These are phyloP conservation scores for Stigmatopora nigra DNA, from an alignment of 2,113 vertebrate species.

Conservation along the genomic window DNA sequence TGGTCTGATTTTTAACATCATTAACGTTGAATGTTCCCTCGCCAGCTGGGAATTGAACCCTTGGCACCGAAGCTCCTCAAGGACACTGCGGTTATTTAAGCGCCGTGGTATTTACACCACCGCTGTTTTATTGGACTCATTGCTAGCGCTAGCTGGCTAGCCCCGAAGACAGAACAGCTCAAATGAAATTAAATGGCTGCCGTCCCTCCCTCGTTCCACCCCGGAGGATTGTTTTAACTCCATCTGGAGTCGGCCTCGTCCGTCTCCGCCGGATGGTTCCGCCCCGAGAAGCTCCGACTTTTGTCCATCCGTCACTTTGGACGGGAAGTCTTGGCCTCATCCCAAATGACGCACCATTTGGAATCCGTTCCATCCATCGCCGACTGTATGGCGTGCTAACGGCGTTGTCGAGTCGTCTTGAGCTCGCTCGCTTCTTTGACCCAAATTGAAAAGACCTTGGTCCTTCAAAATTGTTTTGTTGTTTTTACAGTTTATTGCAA, in stretches of 20 bases:
- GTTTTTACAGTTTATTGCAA: too few relatives aligned
- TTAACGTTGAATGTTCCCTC: neutral
- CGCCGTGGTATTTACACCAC: neutral
- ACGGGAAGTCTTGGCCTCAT: conserved; percentile 26
- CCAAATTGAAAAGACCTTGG: too few relatives aligned
- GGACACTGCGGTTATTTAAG: conserved; percentile 1
- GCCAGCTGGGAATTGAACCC: conserved; percentile 1
- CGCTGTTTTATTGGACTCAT: conserved; percentile 1
- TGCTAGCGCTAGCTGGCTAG: neutral
- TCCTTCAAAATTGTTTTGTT: too few relatives aligned
- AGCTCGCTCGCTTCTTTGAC: neutral
- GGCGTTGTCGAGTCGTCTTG: neutral
- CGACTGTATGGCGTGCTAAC: neutral
- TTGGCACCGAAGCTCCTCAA: neutral
- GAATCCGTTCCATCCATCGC: conserved; percentile 8
- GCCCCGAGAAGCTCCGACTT: neutral
- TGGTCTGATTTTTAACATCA: neutral
- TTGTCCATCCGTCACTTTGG: conserved; percentile 6
- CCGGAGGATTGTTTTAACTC: neutral
- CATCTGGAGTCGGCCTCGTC: conserved; percentile 1
- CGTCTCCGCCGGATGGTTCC: conserved; percentile 1
- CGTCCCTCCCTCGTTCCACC: neutral
- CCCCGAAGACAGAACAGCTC: neutral
- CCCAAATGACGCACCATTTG: conserved; percentile 9
- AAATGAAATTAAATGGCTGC: neutral